Base-by-base conservation (phyloP, 2,888 invertebrate genomes). In the Acronicta aceris region DNA sequence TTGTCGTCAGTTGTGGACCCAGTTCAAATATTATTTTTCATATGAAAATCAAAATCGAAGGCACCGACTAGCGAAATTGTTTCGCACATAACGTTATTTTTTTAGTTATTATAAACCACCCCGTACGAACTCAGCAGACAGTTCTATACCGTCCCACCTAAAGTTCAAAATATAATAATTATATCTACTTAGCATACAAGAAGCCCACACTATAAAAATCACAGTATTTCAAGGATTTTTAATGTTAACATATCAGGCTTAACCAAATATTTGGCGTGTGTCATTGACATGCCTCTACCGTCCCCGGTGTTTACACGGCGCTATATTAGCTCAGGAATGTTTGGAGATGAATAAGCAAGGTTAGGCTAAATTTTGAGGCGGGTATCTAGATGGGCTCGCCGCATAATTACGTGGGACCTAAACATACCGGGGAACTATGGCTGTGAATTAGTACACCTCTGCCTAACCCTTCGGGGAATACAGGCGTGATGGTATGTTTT, bases 301-400 rank as follows among this genome's bases (percentile, higher is more conserved):
- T 30, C 46, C 46, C 46, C 30, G 30, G 1, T 47, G 30, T 47
- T 47, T 47, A 16, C 15, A 47, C 10, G 30, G 30, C 46, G 30
- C 9, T 30, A 47, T 47, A 47, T 47, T 47, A 30, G 46, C 30
- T 47, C 30, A 47, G 46, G 46, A 30, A 30, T 47, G 46, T 47
- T 47, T 47, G 46, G 46, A 5, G 46, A 47, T 12, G 30, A 47
- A 16, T 47, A 15, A 30, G 16, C 46, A 16, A 47, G 46, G 46
- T 30, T 10, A 16, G 30, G n/a, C 46, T n/a, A 5, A 7, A 10
- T 8, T 46, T 25, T 12, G 16, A 10, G 15, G 43, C 5, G 16
- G 12, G 21, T 43, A 13, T 43, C 30, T 27, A 15, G 30, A 46
- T 46, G 46, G 46, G 15, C 30, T 13, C 13, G 36, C 12, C n/a